Conservation (phyloP, 2,888 invertebrate species). For the Zelleria hepariella region DNA sequence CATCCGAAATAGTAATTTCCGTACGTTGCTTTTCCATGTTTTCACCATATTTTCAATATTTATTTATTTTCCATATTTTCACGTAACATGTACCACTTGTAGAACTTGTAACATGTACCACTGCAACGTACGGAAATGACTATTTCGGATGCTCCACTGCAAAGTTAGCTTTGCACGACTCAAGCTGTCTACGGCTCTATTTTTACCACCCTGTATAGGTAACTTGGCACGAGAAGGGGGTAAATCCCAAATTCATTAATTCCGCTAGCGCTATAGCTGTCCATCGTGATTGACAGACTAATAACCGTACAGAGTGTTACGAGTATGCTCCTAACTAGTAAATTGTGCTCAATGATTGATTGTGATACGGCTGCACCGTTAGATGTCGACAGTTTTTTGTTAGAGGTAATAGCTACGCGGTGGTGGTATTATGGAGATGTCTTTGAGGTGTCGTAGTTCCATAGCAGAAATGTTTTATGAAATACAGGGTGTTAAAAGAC, state of each 20-base stretch:
- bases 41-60: too few relatives aligned
- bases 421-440: neutral
- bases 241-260: neutral
- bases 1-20: too few relatives aligned
- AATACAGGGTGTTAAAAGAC: neutral
- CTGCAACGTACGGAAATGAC: too few relatives aligned
- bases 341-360: neutral
- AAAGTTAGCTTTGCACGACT: too few relatives aligned
- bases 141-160: too few relatives aligned
- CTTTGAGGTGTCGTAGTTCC: too few relatives aligned
- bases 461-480: neutral
- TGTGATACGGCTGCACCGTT: neutral
- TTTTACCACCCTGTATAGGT: too few relatives aligned
- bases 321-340: neutral
- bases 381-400: neutral
- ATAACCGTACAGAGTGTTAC: neutral
- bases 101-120: too few relatives aligned
- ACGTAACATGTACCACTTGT: too few relatives aligned
- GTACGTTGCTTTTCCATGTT: too few relatives aligned
- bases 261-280: neutral
- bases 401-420: neutral
- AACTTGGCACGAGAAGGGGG: neutral
- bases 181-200: too few relatives aligned
- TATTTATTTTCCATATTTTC: too few relatives aligned
- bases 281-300: conserved; percentile 1